Evolutionary conservation across 2,888 invertebrate species (phyloP), one percentile per base, ranked within the genome.

Genomic region (Cephus pygmeus): DNA sequence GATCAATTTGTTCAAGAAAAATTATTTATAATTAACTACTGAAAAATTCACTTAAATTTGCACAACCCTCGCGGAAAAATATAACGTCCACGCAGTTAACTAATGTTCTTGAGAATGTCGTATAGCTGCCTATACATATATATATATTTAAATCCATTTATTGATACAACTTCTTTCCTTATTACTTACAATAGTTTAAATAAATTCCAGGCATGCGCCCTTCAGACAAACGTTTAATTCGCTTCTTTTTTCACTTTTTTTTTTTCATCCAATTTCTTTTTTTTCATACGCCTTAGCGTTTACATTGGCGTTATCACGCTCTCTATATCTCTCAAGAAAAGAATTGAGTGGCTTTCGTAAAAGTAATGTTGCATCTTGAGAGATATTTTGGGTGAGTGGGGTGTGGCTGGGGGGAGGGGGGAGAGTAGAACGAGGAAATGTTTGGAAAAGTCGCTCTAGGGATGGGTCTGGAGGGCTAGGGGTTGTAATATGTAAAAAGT

Each of bases 401-500:
- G 75, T 76, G 35, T 12, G 12, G 12, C 3, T 12, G 31, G 77
- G 79, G 79, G 79, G 31, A 31, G 77, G 77, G 80, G 30, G 69
- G 0, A 0, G 30, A 4, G 69, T 30, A 71, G 33, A 71, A 34
- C 11, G 33, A 31, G 71, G 71, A 34, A 71, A 2, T 6, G 12
- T 71, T 33, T 33, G 40, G 40, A 30, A 73, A 68, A 56, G 56
- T 56, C 23, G 56, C 56, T 56, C 56, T 56, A 56, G 36, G 35
- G 35, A 76, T 73, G 76, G 75, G 33, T n/a, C 30, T 12, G 79
- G 76, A 35, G 35, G 69, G 77, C 79, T 69, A 75, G 68, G 79
- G 79, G 33, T 73, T 79, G 83, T 81, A 81, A 84, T 81, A 81
- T 84, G 81, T 81, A 83, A 84, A 84, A 87, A 83, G 82, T 83